phyloP scores from a whole-genome alignment of 2,797 vertebrate species.

The Apodemus agrarius region DNA sequence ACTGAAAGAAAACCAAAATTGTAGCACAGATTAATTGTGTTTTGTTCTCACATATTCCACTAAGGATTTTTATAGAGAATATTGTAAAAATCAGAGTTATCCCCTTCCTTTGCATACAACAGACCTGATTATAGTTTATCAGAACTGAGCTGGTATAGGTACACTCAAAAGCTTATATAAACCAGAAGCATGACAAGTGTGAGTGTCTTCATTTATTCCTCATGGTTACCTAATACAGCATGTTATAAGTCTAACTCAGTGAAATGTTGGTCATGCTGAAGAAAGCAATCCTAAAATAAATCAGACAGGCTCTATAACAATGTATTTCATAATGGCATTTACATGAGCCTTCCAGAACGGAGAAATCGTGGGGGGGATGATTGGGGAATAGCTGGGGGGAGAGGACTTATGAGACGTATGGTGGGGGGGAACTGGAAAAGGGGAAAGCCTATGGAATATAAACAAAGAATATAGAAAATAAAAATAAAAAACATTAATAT shows the following conservation, averaged over 20 bases:
- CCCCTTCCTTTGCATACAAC: background rate
- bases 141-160: background rate
- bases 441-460: too few species aligned
- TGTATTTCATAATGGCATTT: constrained; percentile 2
- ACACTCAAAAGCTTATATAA: background rate
- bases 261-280: background rate
- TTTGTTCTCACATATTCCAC: background rate
- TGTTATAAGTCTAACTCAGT: background rate
- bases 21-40: background rate
- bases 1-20: background rate
- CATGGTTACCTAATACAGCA: background rate
- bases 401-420: too few species aligned
- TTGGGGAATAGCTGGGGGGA: too few species aligned
- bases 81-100: background rate
- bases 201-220: background rate
- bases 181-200: background rate
- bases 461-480: too few species aligned
- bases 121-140: background rate
- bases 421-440: too few species aligned
- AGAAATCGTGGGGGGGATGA: too few species aligned
- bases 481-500: background rate
- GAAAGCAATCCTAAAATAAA: background rate
- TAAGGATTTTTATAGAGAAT: background rate
- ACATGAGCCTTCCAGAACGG: background rate
- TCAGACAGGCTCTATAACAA: background rate